These are phyloP conservation scores for Adelges cooleyi DNA, from an alignment of 1,140 invertebrate genomes.

Conservation along the genomic window DNA sequence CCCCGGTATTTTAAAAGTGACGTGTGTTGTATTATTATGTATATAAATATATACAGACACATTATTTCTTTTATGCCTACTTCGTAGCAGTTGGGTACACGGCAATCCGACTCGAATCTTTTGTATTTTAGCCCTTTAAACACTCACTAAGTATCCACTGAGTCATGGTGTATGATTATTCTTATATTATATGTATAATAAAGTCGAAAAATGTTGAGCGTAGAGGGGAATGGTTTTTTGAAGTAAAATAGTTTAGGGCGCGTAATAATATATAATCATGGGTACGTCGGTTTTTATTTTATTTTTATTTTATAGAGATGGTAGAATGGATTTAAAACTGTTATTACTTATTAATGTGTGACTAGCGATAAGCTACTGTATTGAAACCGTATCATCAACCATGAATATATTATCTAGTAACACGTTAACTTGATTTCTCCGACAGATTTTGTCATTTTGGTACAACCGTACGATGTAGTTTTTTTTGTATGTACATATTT, in stretches of 20 bases:
- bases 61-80: too few species aligned
- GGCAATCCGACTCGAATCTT: not conserved
- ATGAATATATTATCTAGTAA: not conserved
- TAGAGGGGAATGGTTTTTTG: not conserved
- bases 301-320: not conserved
- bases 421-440: not conserved
- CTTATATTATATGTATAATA: not conserved
- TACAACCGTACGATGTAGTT: too few species aligned
- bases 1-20: too few species aligned
- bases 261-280: constrained; percentile 17
- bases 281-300: not conserved
- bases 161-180: constrained; percentile 23
- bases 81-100: too few species aligned
- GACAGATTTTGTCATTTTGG: too few species aligned
- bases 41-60: too few species aligned
- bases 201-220: not conserved
- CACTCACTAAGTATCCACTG: not conserved
- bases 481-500: too few species aligned
- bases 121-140: not conserved
- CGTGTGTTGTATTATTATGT: too few species aligned
- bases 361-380: constrained; percentile 18
- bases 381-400: not conserved
- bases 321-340: not conserved
- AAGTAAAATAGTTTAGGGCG: not conserved
- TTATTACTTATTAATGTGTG: constrained; percentile 13